Evolutionary conservation across 1,140 invertebrate genomes (phyloP).

Genomic region (Bombus affinis): DNA sequence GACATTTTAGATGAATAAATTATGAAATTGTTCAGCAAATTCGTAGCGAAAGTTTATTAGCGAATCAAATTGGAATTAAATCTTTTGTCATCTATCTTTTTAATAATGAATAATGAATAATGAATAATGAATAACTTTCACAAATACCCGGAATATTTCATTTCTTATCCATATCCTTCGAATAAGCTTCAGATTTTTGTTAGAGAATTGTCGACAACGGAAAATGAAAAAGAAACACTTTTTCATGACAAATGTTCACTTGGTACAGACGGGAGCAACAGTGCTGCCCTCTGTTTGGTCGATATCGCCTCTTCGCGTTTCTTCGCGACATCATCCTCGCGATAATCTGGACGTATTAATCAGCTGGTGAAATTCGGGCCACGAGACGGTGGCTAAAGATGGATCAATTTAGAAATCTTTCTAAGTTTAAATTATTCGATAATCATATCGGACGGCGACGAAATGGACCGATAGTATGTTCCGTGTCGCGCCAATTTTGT

Average conservation of each 20-base stretch:
- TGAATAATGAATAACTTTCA: too few species aligned
- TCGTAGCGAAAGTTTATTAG: too few species aligned
- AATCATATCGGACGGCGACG: neutral
- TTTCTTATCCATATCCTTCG: too few species aligned
- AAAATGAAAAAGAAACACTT: neutral
- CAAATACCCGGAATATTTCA: too few species aligned
- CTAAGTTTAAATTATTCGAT: conserved; percentile 33
- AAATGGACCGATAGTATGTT: neutral
- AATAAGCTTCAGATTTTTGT: too few species aligned
- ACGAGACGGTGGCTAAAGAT: neutral
- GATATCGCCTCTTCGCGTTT: conserved; percentile 10
- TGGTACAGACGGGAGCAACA: neutral
- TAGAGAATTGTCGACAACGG: too few species aligned
- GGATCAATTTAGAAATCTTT: conserved; percentile 29
- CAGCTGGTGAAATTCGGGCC: neutral
- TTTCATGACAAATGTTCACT: neutral
- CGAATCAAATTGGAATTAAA: too few species aligned
- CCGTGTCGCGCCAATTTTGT: neutral
- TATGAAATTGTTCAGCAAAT: too few species aligned
- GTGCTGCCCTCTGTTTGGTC: conserved; percentile 39
- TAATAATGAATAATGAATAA: too few species aligned
- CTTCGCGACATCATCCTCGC: neutral
- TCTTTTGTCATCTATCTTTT: too few species aligned
- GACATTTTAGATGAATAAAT: too few species aligned
- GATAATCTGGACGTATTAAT: neutral